phyloP scores from a whole-genome alignment of 2,113 vertebrate species.

The Ailurus styani region DNA sequence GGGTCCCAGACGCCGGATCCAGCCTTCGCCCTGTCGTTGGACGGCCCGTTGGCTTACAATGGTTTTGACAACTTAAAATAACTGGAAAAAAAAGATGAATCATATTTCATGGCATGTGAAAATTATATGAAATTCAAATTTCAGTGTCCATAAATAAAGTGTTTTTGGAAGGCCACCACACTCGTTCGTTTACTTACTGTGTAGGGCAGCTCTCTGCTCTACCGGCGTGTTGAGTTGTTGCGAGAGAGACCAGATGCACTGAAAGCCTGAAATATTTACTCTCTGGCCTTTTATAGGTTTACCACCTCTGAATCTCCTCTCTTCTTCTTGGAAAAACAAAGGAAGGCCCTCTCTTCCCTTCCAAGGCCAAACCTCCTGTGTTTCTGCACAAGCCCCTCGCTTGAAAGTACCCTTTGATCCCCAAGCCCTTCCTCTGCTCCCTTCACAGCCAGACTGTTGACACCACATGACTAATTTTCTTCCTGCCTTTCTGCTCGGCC shows the following conservation, averaged over 20 bases:
- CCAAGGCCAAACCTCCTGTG: background rate
- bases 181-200: background rate
- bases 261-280: background rate
- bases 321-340: background rate
- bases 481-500: background rate
- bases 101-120: background rate
- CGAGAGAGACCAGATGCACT: background rate
- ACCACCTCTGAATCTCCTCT: background rate
- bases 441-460: background rate
- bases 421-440: background rate
- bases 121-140: background rate
- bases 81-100: background rate
- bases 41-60: background rate
- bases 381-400: background rate
- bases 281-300: background rate
- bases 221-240: background rate
- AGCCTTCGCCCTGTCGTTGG: background rate
- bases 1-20: accelerated
- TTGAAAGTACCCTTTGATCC: background rate
- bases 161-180: background rate
- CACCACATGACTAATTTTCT: background rate
- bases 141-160: background rate
- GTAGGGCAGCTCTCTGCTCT: background rate
- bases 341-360: background rate
- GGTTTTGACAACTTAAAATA: slow-evolving; percentile 2